Evolutionary conservation across 2,113 vertebrate genomes (phyloP), one percentile per base, ranked within the genome.

Genomic region (Takifugu flavidus): DNA sequence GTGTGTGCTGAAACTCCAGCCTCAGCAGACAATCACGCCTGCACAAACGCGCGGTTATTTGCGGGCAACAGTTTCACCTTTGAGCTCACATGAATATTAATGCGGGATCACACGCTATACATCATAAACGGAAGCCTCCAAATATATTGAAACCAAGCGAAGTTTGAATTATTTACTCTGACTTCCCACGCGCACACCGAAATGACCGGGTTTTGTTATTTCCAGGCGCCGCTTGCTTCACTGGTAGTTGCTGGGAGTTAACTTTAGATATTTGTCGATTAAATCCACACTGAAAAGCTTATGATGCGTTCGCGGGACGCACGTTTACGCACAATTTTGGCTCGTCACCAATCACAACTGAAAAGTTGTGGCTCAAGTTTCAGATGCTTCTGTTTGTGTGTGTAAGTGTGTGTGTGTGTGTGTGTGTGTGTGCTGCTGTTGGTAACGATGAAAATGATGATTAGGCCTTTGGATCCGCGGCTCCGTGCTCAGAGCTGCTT

Each of bases 21-120:
- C 85, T 86, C 88, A 75, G 69, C 46, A 89, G 53, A 75, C 71
- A 65, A 70, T 77, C 64, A 70, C 55, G 60, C 72, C 70, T 80
- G 56, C n/a, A 64, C 62, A 62, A 72, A 77, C n/a, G 71, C 56
- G 45, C 28, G 55, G 45, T 73, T 61, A 74, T 67, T 51, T 45
- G 60, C 63, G 44, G 44, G 44, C 63, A 28, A 27, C 34, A 55
- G 25, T 53, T 59, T 70, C 74, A 65, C 72, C 64, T 78, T 63
- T 76, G 57, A 44, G 50, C 43, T 53, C 54, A 54, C 42, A 15
- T 69, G 77, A 74, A 82, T 78, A 80, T 74, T 66, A 78, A 78
- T 59, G 29, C 45, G 51, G 58, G 60, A 68, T 66, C 65, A 71
- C 62, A 53, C 43, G 46, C 29, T 8, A 34, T 39, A 59, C 12